A percentile compares a stretch with the other conserved stretches of the same genome.
These are phyloP conservation scores for Serrognathus titanus DNA, from an alignment of 2,888 invertebrate species.

Conservation along the genomic window DNA sequence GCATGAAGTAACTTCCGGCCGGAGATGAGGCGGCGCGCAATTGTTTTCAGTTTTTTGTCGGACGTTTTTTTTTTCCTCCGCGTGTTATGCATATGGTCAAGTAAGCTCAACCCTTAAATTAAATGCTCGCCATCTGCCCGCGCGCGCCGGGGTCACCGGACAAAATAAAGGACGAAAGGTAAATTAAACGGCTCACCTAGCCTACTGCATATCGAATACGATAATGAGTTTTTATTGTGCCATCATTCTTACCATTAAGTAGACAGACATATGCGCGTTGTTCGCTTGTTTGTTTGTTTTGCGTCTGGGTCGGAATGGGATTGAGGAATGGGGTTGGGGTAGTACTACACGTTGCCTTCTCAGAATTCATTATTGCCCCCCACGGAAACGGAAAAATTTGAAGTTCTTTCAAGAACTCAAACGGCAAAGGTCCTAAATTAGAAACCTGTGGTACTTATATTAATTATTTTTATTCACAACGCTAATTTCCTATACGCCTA, in stretches of 20 bases:
- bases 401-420: too few species aligned
- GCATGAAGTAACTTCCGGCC: too few species aligned
- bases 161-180: conserved; percentile 18
- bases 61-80: background rate
- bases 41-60: too few species aligned
- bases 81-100: conserved; percentile 31
- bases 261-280: conserved; percentile 16
- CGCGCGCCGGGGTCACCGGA: conserved; percentile 27
- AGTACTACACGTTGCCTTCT: background rate
- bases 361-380: too few species aligned
- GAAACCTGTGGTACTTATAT: too few species aligned
- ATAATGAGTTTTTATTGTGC: conserved; percentile 38
- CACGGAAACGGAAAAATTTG: too few species aligned
- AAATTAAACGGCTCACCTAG: conserved; percentile 4
- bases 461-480: too few species aligned
- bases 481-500: too few species aligned
- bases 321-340: background rate
- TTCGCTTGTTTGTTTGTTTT: background rate
- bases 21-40: too few species aligned
- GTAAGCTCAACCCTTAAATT: conserved; percentile 29
- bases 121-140: conserved; percentile 29
- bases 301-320: background rate
- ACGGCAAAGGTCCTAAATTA: too few species aligned
- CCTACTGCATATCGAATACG: conserved; percentile 33
- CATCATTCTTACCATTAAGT: conserved; percentile 32